These are phyloP conservation scores for Lithodes maja DNA, from an alignment of 2,888 invertebrate genomes.

Conservation along the genomic window DNA sequence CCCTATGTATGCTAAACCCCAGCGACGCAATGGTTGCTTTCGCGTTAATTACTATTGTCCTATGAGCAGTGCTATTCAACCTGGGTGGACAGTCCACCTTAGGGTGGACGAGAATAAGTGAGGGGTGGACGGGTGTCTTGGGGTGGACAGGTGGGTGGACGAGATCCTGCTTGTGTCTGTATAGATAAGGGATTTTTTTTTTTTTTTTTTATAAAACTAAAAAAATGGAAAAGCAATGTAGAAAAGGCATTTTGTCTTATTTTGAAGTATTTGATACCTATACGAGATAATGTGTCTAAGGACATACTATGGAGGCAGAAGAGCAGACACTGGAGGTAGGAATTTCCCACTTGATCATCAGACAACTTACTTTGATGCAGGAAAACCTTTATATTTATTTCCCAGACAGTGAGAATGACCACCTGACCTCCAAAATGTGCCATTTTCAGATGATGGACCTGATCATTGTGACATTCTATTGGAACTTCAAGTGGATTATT, in stretches of 20 bases:
- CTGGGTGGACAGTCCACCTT: no score
- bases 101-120: no score
- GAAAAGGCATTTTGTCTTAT: conserved; percentile 17
- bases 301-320: conserved; percentile 34
- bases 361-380: conserved; percentile 36
- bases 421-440: conserved; percentile 31
- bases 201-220: neutral
- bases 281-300: conserved; percentile 41
- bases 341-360: conserved; percentile 28
- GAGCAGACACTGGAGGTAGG: conserved; percentile 40
- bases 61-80: no score
- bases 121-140: no score
- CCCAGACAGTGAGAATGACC: conserved; percentile 32
- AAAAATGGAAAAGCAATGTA: conserved; percentile 16
- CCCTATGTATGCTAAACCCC: no score
- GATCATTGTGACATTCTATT: conserved; percentile 37
- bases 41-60: no score
- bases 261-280: conserved; percentile 18
- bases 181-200: no score
- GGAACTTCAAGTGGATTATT: conserved; percentile 30
- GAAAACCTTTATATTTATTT: conserved; percentile 36
- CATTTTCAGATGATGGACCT: conserved; percentile 34
- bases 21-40: no score
- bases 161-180: no score
- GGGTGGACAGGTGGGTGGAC: no score